These are phyloP conservation scores for Melitaea cinxia DNA, from an alignment of 1,140 invertebrate genomes.

Conservation along the genomic window DNA sequence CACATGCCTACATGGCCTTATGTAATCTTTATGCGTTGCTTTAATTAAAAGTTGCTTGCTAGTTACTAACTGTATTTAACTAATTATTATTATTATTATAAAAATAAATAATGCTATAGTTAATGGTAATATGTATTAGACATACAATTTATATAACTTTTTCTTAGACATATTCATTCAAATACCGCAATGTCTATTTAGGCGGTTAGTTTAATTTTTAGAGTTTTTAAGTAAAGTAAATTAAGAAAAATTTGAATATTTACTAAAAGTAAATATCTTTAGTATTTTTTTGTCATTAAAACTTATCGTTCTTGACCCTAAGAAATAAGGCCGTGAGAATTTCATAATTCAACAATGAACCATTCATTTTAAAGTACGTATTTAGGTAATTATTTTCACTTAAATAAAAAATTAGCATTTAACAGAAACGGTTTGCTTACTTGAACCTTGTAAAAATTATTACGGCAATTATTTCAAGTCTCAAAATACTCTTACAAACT, in stretches of 20 bases:
- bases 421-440: not conserved
- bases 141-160: too few relatives aligned
- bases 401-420: not conserved
- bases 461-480: not conserved
- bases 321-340: not conserved
- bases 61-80: too few relatives aligned
- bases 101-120: too few relatives aligned
- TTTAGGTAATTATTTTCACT: not conserved
- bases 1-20: not conserved
- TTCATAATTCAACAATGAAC: conserved; percentile 3
- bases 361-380: not conserved
- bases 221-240: too few relatives aligned
- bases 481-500: too few relatives aligned
- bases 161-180: too few relatives aligned
- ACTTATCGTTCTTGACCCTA: not conserved
- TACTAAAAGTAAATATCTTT: not conserved
- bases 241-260: not conserved
- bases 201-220: too few relatives aligned
- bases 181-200: too few relatives aligned
- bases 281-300: not conserved
- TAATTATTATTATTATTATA: too few relatives aligned
- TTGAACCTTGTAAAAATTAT: not conserved
- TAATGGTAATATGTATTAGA: too few relatives aligned
- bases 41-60: not conserved
- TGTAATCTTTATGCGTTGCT: not conserved